A percentile compares a stretch with the other conserved stretches of the same genome.
phyloP scores from a whole-genome alignment of 2,113 vertebrate genomes.

The Sphaerodactylus townsendi region DNA sequence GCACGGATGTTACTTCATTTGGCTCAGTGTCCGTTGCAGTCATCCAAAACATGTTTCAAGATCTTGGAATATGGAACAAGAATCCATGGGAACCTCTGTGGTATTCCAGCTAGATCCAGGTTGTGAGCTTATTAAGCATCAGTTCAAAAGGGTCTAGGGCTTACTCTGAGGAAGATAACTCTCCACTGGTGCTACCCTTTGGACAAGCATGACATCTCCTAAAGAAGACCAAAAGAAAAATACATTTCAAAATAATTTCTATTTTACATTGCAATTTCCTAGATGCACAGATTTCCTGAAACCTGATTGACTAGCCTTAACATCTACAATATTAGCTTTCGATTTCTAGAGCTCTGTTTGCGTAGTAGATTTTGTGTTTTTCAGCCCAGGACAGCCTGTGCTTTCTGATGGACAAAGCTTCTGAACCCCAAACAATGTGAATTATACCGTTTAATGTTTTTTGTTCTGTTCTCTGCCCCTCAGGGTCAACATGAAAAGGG shows the following conservation, averaged over 20 bases:
- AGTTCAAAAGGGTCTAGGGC: neutral
- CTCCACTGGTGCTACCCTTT: neutral
- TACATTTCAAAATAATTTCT: conserved; percentile 7
- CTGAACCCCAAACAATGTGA: neutral
- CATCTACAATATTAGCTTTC: neutral
- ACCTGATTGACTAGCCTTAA: conserved; percentile 37
- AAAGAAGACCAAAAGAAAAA: conserved; percentile 43
- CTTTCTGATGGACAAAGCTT: conserved; percentile 13
- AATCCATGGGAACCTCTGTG: neutral
- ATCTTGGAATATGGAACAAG: neutral
- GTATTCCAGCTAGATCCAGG: neutral
- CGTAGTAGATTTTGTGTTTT: neutral
- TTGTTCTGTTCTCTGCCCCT: neutral
- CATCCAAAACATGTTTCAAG: neutral
- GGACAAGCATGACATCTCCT: conserved; percentile 24
- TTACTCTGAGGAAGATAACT: fast-evolving
- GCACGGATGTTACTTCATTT: neutral
- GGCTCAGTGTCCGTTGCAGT: neutral
- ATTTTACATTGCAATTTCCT: neutral
- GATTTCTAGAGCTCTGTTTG: neutral
- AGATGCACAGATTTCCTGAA: conserved; percentile 41
- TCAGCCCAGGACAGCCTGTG: conserved; percentile 23
- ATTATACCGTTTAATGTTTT: neutral
- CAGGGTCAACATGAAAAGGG: neutral
- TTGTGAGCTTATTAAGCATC: neutral